Evolutionary conservation across 2,888 invertebrate genomes (phyloP).

Genomic region (Nematopogon swammerdamellus): DNA sequence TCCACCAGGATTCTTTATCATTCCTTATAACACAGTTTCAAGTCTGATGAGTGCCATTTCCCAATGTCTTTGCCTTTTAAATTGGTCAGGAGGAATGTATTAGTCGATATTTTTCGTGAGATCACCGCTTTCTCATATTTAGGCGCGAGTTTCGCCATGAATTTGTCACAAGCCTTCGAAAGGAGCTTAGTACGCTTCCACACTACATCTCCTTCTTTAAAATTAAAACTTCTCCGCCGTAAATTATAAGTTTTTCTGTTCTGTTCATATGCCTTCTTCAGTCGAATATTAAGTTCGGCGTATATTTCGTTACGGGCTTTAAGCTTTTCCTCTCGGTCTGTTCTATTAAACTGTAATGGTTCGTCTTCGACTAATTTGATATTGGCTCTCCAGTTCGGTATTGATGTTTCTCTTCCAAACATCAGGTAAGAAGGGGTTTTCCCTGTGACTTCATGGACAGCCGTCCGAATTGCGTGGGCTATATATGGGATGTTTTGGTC

Average conservation of each 20-base stretch:
- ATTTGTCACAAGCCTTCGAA: constrained; percentile 7
- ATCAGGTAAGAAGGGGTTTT: constrained; percentile 14
- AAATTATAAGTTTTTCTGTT: background rate
- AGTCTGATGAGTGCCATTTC: background rate
- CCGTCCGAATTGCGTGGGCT: constrained; percentile 16
- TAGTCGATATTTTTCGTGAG: constrained; percentile 5
- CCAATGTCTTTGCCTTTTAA: too few relatives aligned
- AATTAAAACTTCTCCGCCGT: background rate
- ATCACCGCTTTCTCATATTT: background rate
- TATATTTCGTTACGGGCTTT: background rate
- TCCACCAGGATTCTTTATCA: too few relatives aligned
- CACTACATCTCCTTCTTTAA: constrained; percentile 2
- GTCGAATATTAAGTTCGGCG: background rate
- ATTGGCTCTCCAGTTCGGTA: too few relatives aligned
- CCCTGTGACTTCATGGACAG: constrained; percentile 15
- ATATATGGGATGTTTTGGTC: constrained; percentile 16
- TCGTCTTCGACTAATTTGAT: background rate
- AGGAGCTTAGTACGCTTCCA: constrained; percentile 11
- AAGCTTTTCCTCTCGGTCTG: too few relatives aligned
- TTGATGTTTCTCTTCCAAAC: constrained; percentile 13
- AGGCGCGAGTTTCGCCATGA: constrained; percentile 7
- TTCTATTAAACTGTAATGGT: background rate
- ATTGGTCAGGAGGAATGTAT: background rate
- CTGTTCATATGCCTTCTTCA: background rate
- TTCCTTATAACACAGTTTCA: constrained; percentile 11